phyloP scores from a whole-genome alignment of 2,888 invertebrate genomes.

The Caenorhabditis sp. region DNA sequence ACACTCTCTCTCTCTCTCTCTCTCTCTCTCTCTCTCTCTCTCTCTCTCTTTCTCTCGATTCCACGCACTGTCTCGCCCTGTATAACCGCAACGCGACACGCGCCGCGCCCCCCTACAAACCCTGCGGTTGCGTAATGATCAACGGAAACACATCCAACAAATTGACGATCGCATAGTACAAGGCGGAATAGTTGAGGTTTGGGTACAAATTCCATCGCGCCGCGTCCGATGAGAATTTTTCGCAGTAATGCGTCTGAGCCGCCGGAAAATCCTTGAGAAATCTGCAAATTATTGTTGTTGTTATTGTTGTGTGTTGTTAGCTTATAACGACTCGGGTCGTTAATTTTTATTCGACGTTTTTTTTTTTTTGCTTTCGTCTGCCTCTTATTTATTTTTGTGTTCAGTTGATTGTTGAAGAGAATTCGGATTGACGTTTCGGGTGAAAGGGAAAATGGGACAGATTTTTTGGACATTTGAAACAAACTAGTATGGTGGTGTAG shows the following conservation, averaged over 20 bases:
- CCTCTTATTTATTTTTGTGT: neutral
- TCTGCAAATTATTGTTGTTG: slow-evolving; percentile 75
- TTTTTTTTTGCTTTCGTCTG: neutral
- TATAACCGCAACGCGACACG: no score
- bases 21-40: no score
- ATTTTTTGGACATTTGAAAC: no score
- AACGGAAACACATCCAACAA: slow-evolving; percentile 91
- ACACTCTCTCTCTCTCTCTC: slow-evolving; percentile 3
- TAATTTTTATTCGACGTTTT: neutral
- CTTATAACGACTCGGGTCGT: neutral
- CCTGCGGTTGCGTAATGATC: slow-evolving; percentile 81
- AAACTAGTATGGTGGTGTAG: no score
- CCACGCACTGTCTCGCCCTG: neutral
- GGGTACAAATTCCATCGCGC: slow-evolving; percentile 88
- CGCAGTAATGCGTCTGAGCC: slow-evolving; percentile 57
- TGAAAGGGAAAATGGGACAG: no score
- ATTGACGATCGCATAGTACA: slow-evolving; percentile 88
- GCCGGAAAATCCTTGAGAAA: slow-evolving; percentile 88
- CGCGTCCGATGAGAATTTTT: slow-evolving; percentile 75
- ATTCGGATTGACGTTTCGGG: no score
- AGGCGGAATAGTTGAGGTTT: slow-evolving; percentile 92
- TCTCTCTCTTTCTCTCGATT: no score
- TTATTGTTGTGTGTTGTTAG: neutral
- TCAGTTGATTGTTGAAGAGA: neutral
- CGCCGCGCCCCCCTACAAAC: slow-evolving; percentile 26